Conservation (phyloP, 2,797 vertebrate species). For the Harpagifer antarcticus region DNA sequence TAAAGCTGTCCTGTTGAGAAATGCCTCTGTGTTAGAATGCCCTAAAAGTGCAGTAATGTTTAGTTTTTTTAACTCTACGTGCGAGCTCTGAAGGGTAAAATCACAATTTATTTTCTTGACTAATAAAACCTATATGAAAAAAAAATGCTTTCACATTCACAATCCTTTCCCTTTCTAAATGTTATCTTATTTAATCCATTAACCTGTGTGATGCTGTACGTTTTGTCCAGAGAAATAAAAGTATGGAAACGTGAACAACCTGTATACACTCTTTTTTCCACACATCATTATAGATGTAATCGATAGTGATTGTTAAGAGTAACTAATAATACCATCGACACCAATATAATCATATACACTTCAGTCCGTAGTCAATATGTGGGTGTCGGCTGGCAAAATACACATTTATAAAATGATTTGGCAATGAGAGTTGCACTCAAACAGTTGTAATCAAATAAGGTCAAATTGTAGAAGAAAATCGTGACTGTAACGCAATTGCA, state of each 20-base stretch:
- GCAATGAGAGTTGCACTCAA: neutral
- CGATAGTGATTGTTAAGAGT: neutral
- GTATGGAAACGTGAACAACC: no score
- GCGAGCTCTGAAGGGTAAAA: neutral
- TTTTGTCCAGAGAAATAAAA: no score
- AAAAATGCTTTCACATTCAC: no score
- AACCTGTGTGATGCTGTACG: no score
- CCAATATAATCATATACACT: neutral
- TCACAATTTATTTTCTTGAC: no score
- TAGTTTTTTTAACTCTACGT: neutral
- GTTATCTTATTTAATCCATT: no score
- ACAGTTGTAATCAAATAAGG: slow-evolving; percentile 27
- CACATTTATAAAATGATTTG: neutral
- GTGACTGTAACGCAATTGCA: neutral
- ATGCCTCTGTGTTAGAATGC: slow-evolving; percentile 3
- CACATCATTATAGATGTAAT: no score
- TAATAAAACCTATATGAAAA: no score
- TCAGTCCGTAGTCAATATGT: slow-evolving; percentile 19
- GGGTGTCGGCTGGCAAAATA: slow-evolving; percentile 45
- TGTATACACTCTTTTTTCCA: no score
- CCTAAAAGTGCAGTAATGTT: neutral
- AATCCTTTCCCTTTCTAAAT: no score
- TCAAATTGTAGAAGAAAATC: neutral
- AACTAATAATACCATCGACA: neutral
- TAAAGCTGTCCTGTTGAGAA: slow-evolving; percentile 32